A percentile compares a stretch with the other conserved stretches of the same genome.
phyloP scores from a whole-genome alignment of 2,797 vertebrate genomes.

The Zenarchopterus dispar region DNA sequence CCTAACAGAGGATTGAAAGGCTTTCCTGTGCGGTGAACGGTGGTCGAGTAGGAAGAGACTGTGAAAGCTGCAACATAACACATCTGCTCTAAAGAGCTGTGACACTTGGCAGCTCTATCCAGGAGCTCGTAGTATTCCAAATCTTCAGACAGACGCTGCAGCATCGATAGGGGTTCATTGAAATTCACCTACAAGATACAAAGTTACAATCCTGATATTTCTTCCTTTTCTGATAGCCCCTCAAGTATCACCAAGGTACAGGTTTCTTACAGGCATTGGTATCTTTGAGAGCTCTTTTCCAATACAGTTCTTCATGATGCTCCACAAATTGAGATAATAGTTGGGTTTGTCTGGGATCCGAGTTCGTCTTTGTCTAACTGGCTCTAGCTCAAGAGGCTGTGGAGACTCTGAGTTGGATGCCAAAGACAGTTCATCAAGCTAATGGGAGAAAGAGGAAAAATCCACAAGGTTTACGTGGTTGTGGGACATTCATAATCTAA shows the following conservation, averaged over 20 bases:
- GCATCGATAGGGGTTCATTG: constrained; percentile 96
- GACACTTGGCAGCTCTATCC: constrained; percentile 89
- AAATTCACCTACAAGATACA: constrained; percentile 89
- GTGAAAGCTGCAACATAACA: constrained; percentile 96
- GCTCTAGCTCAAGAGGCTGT: constrained; percentile 82
- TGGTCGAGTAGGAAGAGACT: constrained; percentile 95
- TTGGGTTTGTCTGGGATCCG: constrained; percentile 95
- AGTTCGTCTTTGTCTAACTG: constrained; percentile 86
- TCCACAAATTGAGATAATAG: constrained; percentile 96
- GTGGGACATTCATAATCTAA: neutral
- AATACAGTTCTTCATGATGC: constrained; percentile 98
- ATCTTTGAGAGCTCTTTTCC: constrained; percentile 97
- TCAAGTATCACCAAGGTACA: neutral
- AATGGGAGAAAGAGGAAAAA: constrained; percentile 16
- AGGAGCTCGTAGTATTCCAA: constrained; percentile 94
- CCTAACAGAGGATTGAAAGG: constrained; percentile 96
- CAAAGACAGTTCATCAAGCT: constrained; percentile 82
- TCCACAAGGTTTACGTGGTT: neutral
- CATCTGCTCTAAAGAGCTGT: constrained; percentile 92
- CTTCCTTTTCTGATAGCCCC: neutral
- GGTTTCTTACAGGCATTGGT: constrained; percentile 90
- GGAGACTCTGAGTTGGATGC: constrained; percentile 83
- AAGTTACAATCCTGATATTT: constrained; percentile 19
- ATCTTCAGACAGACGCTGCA: constrained; percentile 95
- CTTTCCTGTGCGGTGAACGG: constrained; percentile 94